A percentile compares a stretch with the other conserved stretches of the same genome.
These are phyloP conservation scores for Leptosomus discolor DNA, from an alignment of 2,113 vertebrate species.

Conservation along the genomic window DNA sequence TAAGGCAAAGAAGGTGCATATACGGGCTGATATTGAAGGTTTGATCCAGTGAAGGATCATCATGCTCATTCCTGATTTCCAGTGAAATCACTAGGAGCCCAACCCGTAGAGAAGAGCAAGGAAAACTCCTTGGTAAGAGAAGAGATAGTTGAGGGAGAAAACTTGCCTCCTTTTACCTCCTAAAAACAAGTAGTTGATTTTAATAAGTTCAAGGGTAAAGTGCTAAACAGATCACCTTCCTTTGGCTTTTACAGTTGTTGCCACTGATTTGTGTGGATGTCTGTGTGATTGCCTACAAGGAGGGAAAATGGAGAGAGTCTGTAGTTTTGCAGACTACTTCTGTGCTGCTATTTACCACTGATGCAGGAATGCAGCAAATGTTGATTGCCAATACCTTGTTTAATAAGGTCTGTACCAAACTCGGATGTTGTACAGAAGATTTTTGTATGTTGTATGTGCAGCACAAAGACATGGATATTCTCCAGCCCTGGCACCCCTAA, in stretches of 20 bases:
- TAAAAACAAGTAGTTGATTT: neutral
- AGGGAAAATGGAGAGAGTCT: neutral
- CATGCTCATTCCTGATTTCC: neutral
- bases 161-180: neutral
- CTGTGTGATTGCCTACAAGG: neutral
- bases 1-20: neutral
- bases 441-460: neutral
- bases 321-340: slow-evolving; percentile 27
- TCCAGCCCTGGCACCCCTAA: too few relatives aligned
- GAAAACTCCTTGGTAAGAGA: neutral
- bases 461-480: neutral
- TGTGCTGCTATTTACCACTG: slow-evolving; percentile 1
- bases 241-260: slow-evolving; percentile 1
- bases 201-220: neutral
- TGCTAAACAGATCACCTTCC: neutral
- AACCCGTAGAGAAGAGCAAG: neutral
- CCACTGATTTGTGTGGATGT: neutral
- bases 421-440: slow-evolving; percentile 1
- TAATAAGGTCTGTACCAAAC: slow-evolving; percentile 12
- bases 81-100: neutral
- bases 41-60: neutral
- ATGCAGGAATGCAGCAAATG: neutral
- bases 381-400: slow-evolving; percentile 30
- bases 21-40: neutral
- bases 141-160: neutral